Evolutionary conservation across 2,797 vertebrate genomes (phyloP), one percentile per base, ranked within the genome.

Genomic region (Diplodus sargus): DNA sequence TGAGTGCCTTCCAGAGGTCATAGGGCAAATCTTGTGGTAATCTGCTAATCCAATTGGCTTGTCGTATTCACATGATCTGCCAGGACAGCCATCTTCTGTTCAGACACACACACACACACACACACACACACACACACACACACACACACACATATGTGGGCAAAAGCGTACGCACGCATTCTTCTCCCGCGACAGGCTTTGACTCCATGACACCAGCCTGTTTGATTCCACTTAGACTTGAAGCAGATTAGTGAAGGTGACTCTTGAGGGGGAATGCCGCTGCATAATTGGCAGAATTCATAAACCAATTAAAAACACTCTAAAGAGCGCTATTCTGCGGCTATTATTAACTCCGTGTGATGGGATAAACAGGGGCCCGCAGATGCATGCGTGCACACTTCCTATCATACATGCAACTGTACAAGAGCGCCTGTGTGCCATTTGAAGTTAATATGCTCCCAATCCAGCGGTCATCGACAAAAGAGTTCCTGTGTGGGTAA

Each of bases 31-130:
- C 89, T 90, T 89, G 87, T 81, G 85, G 79, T 95, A 95, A 96
- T 95, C 94, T 93, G 82, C 76, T 95, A 95, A 95, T 95, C 94
- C 93, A 96, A 94, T 95, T 95, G 91, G 88, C 89, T 76, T 79
- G 86, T 78, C 66, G 87, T 91, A 90, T 93, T 94, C 94, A 95
- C 94, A 94, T 94, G 94, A 95, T 94, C 90, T 87, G 81, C 68
- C 78, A 88, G 87, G 83, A 90, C 69, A 83, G 77, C 85, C 62
- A 70, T 86, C 80, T 79, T 90, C 87, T 84, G 82, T 89, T 67
- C 74, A 51, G 73, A 70, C 72, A 67, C 60, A 72, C 79, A 80
- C 61, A 74, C 79, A 64, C 66, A 42, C 52, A 57, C 70, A 69
- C 54, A 68, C 72, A 82, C 68, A 43, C 70, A 67, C 54, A 68